A percentile compares a stretch with the other conserved stretches of the same genome.
These are phyloP conservation scores for Drosophila melanogaster DNA, from an alignment of 1,140 invertebrate genomes.

Conservation along the genomic window DNA sequence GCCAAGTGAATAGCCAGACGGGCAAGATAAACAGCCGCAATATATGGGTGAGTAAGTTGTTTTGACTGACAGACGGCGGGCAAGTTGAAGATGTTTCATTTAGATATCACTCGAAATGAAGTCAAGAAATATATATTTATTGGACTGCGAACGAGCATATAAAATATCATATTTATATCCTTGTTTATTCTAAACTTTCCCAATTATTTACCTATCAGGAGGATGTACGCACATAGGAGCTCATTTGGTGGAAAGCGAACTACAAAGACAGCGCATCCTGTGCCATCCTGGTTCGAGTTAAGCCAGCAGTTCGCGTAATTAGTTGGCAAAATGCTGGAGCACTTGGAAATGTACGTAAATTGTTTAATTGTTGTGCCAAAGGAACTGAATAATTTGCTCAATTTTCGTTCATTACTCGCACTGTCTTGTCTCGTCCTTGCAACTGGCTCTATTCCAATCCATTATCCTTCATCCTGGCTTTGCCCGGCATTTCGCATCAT, in stretches of 20 bases:
- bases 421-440: conserved; percentile 2
- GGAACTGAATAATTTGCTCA: conserved; percentile 75
- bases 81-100: conserved; percentile 26
- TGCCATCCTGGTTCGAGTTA: conserved; percentile 9
- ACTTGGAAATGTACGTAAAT: conserved; percentile 69
- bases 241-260: conserved; percentile 4
- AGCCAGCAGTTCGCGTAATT: conserved; percentile 48
- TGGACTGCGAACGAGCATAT: background rate
- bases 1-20: conserved; percentile 58
- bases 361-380: conserved; percentile 78
- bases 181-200: background rate
- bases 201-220: conserved; percentile 6
- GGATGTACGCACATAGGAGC: conserved; percentile 2
- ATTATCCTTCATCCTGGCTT: conserved; percentile 13
- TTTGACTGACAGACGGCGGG: conserved; percentile 9
- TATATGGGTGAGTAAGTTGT: conserved; percentile 45
- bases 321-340: conserved; percentile 68
- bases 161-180: background rate
- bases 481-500: conserved; percentile 17
- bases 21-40: conserved; percentile 38
- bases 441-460: conserved; percentile 16
- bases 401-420: conserved; percentile 73
- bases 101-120: conserved; percentile 2
- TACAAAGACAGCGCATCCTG: conserved; percentile 20
- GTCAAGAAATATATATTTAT: no score